phyloP scores from a whole-genome alignment of 2,797 vertebrate genomes.

The Sparidentex hasta region DNA sequence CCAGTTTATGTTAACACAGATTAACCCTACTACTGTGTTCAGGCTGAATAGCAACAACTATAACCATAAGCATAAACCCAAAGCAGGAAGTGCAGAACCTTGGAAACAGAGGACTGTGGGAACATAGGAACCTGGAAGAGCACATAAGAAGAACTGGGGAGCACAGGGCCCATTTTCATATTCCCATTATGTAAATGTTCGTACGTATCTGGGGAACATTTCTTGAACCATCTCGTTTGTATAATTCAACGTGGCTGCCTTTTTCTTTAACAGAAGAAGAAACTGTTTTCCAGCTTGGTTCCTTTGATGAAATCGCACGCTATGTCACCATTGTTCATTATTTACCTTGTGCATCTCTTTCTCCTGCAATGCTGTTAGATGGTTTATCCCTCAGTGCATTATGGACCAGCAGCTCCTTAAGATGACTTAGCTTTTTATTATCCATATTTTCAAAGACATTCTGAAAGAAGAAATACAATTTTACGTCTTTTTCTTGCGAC shows the following conservation, averaged over 20 bases:
- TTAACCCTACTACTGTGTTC: too few species aligned
- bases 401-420: slow-evolving; percentile 77
- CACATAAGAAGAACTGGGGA: too few species aligned
- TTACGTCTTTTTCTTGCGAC: not conserved
- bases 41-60: not conserved
- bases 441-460: slow-evolving; percentile 86
- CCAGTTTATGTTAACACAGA: too few species aligned
- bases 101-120: too few species aligned
- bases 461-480: slow-evolving; percentile 72
- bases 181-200: too few species aligned
- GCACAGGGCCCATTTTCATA: too few species aligned
- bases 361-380: slow-evolving; percentile 26
- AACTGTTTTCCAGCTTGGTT: not conserved
- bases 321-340: slow-evolving; percentile 10
- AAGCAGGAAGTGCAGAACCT: too few species aligned
- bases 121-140: too few species aligned
- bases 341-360: slow-evolving; percentile 69
- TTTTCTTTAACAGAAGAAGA: not conserved
- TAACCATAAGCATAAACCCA: too few species aligned
- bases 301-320: not conserved
- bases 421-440: slow-evolving; percentile 70
- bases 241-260: not conserved
- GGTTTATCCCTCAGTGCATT: slow-evolving; percentile 61
- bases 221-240: not conserved
- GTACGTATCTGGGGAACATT: not conserved